Percentiles rank a stretch among this genome's conserved stretches.
phyloP scores from a whole-genome alignment of 2,797 vertebrate genomes.

The Acrossocheilus fasciatus region DNA sequence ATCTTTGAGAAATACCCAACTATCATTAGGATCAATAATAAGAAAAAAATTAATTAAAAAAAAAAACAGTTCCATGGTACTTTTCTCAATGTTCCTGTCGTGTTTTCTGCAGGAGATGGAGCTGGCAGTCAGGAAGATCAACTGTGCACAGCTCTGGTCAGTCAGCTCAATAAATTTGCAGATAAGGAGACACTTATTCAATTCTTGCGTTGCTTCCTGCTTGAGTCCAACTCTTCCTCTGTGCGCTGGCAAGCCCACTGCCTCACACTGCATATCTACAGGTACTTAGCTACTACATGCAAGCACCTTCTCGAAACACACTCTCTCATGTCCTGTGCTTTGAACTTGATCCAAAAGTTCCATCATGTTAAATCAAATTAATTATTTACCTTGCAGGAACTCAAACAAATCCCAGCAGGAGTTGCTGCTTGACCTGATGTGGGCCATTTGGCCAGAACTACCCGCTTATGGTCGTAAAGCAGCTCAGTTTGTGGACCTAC shows the following conservation, averaged over 20 bases:
- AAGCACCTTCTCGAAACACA: neutral
- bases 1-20: neutral
- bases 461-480: constrained; percentile 98
- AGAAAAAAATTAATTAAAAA: neutral
- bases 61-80: neutral
- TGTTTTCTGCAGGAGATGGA: constrained; percentile 82
- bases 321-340: neutral
- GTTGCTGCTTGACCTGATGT: constrained; percentile 93
- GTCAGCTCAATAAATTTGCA: constrained; percentile 97
- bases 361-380: neutral
- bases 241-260: constrained; percentile 99
- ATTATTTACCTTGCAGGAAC: constrained; percentile 79
- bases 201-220: constrained; percentile 95
- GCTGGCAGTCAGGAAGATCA: constrained; percentile 95
- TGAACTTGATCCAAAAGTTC: neutral
- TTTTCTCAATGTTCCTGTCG: neutral
- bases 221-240: constrained; percentile 96
- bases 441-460: constrained; percentile 99
- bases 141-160: constrained; percentile 94
- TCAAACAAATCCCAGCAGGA: constrained; percentile 97
- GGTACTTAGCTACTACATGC: constrained; percentile 73
- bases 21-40: neutral
- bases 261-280: constrained; percentile 96
- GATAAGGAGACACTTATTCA: constrained; percentile 98
- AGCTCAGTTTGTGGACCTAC: constrained; percentile 97